Conservation (phyloP, 2,797 vertebrate genomes). For the Trachops cirrhosus region DNA sequence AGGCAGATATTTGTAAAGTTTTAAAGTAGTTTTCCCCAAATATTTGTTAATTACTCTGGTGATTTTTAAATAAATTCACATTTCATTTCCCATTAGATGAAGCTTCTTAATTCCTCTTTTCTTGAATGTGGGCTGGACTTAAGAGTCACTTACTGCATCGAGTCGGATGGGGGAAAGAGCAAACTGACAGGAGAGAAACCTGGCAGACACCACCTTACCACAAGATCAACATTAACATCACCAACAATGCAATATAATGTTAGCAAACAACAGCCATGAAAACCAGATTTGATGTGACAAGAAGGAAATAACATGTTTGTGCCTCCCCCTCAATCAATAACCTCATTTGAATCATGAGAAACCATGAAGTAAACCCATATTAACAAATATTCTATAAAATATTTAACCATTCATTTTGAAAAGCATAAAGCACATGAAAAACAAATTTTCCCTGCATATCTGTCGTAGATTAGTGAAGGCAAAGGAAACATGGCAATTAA, state of each 20-base stretch:
- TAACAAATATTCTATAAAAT: not conserved
- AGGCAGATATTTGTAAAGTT: not conserved
- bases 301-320: not conserved
- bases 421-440: not conserved
- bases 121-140: not conserved
- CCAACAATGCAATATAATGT: not conserved
- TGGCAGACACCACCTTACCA: not conserved
- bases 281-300: not conserved
- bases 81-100: not conserved
- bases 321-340: not conserved
- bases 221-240: not conserved
- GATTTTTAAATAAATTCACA: not conserved
- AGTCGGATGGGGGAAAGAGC: not conserved
- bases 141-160: not conserved
- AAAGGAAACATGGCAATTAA: not conserved
- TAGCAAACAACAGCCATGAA: not conserved
- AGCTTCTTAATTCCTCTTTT: not conserved
- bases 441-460: not conserved
- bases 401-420: not conserved
- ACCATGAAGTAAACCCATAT: not conserved
- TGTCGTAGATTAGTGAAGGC: not conserved
- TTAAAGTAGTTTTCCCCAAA: not conserved
- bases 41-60: not conserved
- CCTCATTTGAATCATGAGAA: not conserved
- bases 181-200: not conserved